A percentile compares a stretch with the other conserved stretches of the same genome.
These are phyloP conservation scores for Argynnis bischoffii DNA, from an alignment of 2,888 invertebrate species.

Conservation along the genomic window DNA sequence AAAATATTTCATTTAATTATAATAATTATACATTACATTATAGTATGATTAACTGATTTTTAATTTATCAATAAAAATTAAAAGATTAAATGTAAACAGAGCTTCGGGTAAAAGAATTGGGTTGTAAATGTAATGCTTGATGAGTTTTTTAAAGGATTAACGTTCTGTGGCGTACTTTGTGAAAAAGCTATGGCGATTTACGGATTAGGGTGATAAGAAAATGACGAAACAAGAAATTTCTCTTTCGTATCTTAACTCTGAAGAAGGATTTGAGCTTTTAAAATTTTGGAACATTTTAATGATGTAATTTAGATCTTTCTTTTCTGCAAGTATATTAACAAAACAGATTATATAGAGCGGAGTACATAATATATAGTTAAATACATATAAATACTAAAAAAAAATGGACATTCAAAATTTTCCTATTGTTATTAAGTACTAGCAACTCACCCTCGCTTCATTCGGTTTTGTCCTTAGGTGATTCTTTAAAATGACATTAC, in stretches of 20 bases:
- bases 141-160: conserved; percentile 39
- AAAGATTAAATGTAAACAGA: conserved; percentile 23
- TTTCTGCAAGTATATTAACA: background rate
- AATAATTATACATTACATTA: too few relatives aligned
- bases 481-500: too few relatives aligned
- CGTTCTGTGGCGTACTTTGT: conserved; percentile 37
- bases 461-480: too few relatives aligned
- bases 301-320: background rate
- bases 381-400: too few relatives aligned
- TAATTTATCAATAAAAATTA: background rate
- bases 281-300: conserved; percentile 13
- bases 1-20: too few relatives aligned
- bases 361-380: too few relatives aligned
- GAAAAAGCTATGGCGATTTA: conserved; percentile 29
- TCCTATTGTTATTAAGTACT: too few relatives aligned
- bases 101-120: conserved; percentile 27
- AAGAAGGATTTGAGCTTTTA: conserved; percentile 11
- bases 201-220: conserved; percentile 34
- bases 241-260: conserved; percentile 15
- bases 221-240: conserved; percentile 28
- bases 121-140: conserved; percentile 36
- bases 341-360: too few relatives aligned
- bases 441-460: too few relatives aligned
- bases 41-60: background rate
- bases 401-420: too few relatives aligned